These are phyloP conservation scores for Choloepus didactylus DNA, from an alignment of 2,797 vertebrate species.

Conservation along the genomic window DNA sequence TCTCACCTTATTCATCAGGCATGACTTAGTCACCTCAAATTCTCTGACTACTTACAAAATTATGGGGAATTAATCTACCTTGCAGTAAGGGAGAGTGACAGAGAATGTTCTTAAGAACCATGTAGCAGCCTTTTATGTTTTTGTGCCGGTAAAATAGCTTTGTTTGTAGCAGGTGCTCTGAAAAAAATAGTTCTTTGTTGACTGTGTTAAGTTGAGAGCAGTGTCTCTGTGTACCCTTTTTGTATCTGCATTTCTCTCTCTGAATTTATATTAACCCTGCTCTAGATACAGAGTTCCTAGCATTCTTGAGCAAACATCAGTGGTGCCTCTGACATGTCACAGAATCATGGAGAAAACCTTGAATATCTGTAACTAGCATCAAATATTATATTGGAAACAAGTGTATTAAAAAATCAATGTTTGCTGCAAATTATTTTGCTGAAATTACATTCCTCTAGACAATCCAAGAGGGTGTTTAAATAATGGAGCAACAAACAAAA, in stretches of 20 bases:
- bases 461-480: not conserved
- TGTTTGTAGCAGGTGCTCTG: not conserved
- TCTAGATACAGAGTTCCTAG: not conserved
- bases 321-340: not conserved
- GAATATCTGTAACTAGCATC: not conserved
- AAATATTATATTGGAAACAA: not conserved
- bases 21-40: slow-evolving; percentile 14
- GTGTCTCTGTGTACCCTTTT: not conserved
- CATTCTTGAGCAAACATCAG: not conserved
- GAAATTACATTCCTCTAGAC: not conserved
- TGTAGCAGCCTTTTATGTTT: not conserved
- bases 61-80: slow-evolving; percentile 5
- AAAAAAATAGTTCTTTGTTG: not conserved
- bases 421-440: not conserved
- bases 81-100: not conserved
- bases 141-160: not conserved
- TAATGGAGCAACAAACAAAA: not conserved
- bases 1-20: slow-evolving; percentile 8
- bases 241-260: not conserved
- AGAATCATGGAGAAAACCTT: not conserved
- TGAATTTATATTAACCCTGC: not conserved
- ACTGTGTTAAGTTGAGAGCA: slow-evolving; percentile 7
- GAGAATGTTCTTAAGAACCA: slow-evolving; percentile 2
- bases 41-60: slow-evolving; percentile 58
- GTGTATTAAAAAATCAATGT: not conserved